phyloP scores from a whole-genome alignment of 2,113 vertebrate species.

The Saccopteryx bilineata region DNA sequence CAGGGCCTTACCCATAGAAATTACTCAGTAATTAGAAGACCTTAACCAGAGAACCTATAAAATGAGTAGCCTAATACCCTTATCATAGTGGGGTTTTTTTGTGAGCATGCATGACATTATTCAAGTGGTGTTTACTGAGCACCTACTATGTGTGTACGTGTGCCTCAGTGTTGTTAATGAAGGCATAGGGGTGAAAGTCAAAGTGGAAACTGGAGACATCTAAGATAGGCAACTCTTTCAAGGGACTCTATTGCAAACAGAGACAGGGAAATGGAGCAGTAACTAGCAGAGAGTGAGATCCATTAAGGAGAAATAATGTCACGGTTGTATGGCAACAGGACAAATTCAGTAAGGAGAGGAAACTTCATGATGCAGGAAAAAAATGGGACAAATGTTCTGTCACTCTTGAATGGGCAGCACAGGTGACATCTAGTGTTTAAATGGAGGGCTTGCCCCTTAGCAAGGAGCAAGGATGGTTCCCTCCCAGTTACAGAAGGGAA shows the following conservation, averaged over 20 bases:
- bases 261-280: not conserved
- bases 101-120: not conserved
- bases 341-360: not conserved
- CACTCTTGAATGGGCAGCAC: not conserved
- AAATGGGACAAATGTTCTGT: not conserved
- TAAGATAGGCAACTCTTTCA: not conserved
- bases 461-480: not conserved
- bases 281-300: not conserved
- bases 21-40: not conserved
- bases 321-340: not conserved
- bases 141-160: not conserved
- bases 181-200: not conserved
- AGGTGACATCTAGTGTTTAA: slow-evolving; percentile 52
- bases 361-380: not conserved
- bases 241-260: not conserved
- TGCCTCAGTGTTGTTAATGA: not conserved
- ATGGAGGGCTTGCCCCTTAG: not conserved
- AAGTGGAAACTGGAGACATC: not conserved
- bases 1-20: not conserved
- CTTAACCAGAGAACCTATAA: not conserved
- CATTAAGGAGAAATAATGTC: not conserved
- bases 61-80: not conserved
- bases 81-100: not conserved
- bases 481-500: not conserved
- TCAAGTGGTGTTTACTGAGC: not conserved